A percentile compares a stretch with the other conserved stretches of the same genome.
Evolutionary conservation across 2,797 vertebrate genomes (phyloP).

Genomic region (Lophius americanus): DNA sequence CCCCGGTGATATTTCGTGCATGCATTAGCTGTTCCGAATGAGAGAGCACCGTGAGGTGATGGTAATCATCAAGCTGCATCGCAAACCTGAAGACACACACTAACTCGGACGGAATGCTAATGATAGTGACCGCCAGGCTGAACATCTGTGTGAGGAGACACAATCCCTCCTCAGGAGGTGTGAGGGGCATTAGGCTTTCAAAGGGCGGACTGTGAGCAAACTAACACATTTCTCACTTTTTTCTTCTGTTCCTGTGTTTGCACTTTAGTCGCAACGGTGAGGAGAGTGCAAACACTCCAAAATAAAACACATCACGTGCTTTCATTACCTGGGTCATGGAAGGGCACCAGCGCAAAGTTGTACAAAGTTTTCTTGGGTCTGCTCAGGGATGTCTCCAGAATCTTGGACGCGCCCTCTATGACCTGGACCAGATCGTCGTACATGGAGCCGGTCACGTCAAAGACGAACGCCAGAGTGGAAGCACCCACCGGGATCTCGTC

Average conservation of each 20-base stretch:
- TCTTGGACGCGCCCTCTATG: slow-evolving; percentile 97
- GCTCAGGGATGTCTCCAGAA: slow-evolving; percentile 94
- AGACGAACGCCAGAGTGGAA: slow-evolving; percentile 96
- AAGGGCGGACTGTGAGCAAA: slow-evolving; percentile 73
- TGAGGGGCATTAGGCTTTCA: slow-evolving; percentile 62
- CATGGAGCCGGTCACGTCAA: slow-evolving; percentile 99
- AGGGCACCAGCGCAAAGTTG: slow-evolving; percentile 96
- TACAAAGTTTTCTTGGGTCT: slow-evolving; percentile 91
- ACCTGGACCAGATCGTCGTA: slow-evolving; percentile 98
- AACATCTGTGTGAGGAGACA: slow-evolving; percentile 79
- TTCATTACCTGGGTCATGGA: slow-evolving; percentile 94
- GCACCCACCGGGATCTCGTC: slow-evolving; percentile 90
- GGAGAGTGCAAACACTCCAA: background rate
- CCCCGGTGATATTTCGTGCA: slow-evolving; percentile 21
- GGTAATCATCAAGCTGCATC: slow-evolving; percentile 61
- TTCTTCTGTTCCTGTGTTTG: slow-evolving; percentile 40
- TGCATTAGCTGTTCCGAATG: slow-evolving; percentile 48
- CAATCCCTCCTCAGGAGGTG: slow-evolving; percentile 68
- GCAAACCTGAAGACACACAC: slow-evolving; percentile 52
- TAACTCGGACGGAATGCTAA: slow-evolving; percentile 78
- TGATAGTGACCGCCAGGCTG: slow-evolving; percentile 75
- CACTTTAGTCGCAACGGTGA: background rate
- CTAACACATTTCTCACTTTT: slow-evolving; percentile 78
- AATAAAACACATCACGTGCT: background rate
- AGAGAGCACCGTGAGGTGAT: slow-evolving; percentile 65